Evolutionary conservation across 2,797 vertebrate genomes (phyloP), one percentile per base, ranked within the genome.

Genomic region (Glossophaga mutica): DNA sequence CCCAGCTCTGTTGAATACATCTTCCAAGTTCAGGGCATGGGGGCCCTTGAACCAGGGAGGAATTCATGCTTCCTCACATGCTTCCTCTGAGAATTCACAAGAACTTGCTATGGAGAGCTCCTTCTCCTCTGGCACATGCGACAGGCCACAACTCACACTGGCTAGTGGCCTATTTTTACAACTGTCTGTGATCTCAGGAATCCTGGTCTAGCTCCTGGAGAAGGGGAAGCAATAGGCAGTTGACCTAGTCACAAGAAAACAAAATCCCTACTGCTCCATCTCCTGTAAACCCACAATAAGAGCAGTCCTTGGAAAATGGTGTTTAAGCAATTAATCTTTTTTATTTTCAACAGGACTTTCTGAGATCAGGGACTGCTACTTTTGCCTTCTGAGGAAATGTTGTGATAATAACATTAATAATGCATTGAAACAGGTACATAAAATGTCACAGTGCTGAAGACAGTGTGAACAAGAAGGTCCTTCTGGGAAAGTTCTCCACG

Each of bases 351-450:
- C n/a, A 24, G 77, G 18, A 48, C 29, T 37, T 11, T 55, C 39
- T 52, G 77, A 92, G 62, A 87, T 79, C 39, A 55, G 78, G n/a
- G 71, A 7, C 16, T 90, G 34, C 2, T 29, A n/a, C 70, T 55
- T 10, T 29, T 90, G 50, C 39, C 94, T 92, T 55, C 59, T 71
- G 37, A 89, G 83, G 79, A 96, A 91, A 87, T 82, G 3, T 0
- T 81, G 26, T 76, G 22, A 79, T 83, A 44, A 22, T 42, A 65
- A 92, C 91, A 57, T 87, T 89, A 92, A 91, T 86, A 87, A 79
- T 81, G 37, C 52, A 59, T 70, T 90, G n/a, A 95, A 93, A 62
- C 2, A 93, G n/a, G n/a, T 42, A 62, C 55, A 73, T 82, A 86
- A 90, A 68, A 91, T 67, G n/a, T 62, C 52, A 46, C 44, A 68